Percentiles rank a stretch among this genome's conserved stretches.
phyloP scores from a whole-genome alignment of 2,888 invertebrate genomes.

The Acleris literana region DNA sequence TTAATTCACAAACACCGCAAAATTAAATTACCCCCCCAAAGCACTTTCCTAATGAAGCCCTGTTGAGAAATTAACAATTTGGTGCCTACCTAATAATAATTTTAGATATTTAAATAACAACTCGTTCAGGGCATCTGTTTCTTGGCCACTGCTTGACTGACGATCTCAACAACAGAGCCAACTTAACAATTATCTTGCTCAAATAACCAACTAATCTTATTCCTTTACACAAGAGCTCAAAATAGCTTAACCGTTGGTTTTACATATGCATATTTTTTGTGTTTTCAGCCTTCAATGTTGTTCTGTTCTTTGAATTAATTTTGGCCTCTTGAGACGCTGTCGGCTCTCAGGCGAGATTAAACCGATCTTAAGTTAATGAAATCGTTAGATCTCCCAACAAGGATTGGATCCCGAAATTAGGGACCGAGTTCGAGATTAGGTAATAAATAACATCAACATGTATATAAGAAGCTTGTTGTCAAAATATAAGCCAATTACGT shows the following conservation, averaged over 20 bases:
- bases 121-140: constrained; percentile 75
- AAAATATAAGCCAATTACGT: constrained; percentile 7
- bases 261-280: constrained; percentile 11
- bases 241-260: constrained; percentile 39
- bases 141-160: constrained; percentile 62
- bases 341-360: constrained; percentile 66
- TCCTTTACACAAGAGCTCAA: constrained; percentile 42
- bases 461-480: neutral
- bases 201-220: constrained; percentile 37
- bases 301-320: constrained; percentile 79
- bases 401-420: constrained; percentile 36
- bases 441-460: constrained; percentile 30
- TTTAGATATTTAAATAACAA: constrained; percentile 65
- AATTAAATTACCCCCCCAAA: constrained; percentile 21
- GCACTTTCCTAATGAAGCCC: constrained; percentile 16
- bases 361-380: constrained; percentile 72
- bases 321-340: constrained; percentile 71
- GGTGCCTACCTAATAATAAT: constrained; percentile 57
- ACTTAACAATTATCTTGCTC: constrained; percentile 34
- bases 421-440: constrained; percentile 25
- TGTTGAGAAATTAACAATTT: constrained; percentile 67
- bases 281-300: constrained; percentile 52
- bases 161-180: constrained; percentile 48
- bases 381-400: constrained; percentile 50
- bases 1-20: constrained; percentile 28